These are phyloP conservation scores for Dipus sagitta DNA, from an alignment of 2,797 vertebrate genomes.

Conservation along the genomic window DNA sequence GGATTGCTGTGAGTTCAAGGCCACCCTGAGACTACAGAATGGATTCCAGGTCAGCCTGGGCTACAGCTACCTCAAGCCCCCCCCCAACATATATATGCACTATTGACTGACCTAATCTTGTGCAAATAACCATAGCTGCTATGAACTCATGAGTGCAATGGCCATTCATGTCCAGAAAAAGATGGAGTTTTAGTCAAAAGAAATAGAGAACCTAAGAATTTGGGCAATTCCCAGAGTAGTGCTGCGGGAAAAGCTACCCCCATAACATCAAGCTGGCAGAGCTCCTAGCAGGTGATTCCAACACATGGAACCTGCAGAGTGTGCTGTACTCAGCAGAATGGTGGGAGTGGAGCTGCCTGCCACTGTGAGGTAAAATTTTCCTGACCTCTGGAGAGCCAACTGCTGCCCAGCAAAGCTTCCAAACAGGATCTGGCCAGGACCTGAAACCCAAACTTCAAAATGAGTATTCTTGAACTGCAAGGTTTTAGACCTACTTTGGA, in stretches of 20 bases:
- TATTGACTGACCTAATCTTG: too few relatives aligned
- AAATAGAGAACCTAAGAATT: background rate
- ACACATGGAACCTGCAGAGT: background rate
- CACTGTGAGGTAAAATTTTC: background rate
- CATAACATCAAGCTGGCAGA: background rate
- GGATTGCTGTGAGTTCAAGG: too few relatives aligned
- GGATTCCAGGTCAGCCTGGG: too few relatives aligned
- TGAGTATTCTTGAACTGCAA: background rate
- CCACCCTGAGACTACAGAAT: too few relatives aligned
- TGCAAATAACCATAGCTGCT: too few relatives aligned
- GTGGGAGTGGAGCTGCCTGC: background rate
- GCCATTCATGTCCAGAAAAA: too few relatives aligned
- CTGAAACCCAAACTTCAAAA: background rate
- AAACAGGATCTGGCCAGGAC: background rate
- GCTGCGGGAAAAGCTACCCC: background rate
- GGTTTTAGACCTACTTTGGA: background rate
- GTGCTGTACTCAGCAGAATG: background rate
- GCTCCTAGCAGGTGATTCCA: too few relatives aligned
- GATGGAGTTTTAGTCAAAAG: background rate
- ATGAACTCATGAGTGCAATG: too few relatives aligned
- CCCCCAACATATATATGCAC: too few relatives aligned
- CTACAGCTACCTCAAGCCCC: too few relatives aligned
- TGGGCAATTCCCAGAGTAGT: background rate
- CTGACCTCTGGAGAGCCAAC: background rate
- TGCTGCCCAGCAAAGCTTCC: background rate